Evolutionary conservation across 2,113 vertebrate genomes (phyloP), one percentile per base, ranked within the genome.

Genomic region (Strigops habroptila): DNA sequence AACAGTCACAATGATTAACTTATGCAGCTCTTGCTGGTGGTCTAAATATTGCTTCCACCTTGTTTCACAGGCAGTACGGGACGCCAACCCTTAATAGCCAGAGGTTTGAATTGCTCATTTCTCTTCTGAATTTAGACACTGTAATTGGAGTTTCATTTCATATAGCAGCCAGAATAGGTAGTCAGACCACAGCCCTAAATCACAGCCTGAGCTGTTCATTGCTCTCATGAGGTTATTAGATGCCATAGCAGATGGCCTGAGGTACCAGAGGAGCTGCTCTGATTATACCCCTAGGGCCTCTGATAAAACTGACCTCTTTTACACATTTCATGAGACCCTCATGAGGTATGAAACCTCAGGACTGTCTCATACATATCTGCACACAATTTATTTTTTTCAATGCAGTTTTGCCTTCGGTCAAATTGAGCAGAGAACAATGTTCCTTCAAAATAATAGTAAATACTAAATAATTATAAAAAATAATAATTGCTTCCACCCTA

Each of bases 181-280:
- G 88, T 60, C 80, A 84, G 48, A 87, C 48, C 55, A 19, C 23
- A 84, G 48, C 39, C 39, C 48, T 95, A 96, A 96, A 95, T 97
- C 83, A 95, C 43, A 55, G 23, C 28, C 62, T 91, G 91, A 91
- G 62, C 22, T 79, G 43, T 84, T 95, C 81, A 92, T 92, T 91
- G 86, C 81, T 93, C 89, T 91, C 94, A 31, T 0, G 12, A 82
- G 95, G 94, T 93, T 97, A 91, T 84, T 95, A 81, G 86, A 93
- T 96, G 92, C 88, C 95, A 84, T 27, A 95, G 81, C 94, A 95
- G 91, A 95, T 95, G 92, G 92, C 86, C 70, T 82, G 89, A 96
- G 91, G 91, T 68, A 73, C 52, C 84, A 89, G 46, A 89, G 43
- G 89, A 93, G 69, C 48, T 68, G 71, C 55, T 82, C 60, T 13